phyloP scores from a whole-genome alignment of 2,888 invertebrate genomes.

The Brenthis daphne region DNA sequence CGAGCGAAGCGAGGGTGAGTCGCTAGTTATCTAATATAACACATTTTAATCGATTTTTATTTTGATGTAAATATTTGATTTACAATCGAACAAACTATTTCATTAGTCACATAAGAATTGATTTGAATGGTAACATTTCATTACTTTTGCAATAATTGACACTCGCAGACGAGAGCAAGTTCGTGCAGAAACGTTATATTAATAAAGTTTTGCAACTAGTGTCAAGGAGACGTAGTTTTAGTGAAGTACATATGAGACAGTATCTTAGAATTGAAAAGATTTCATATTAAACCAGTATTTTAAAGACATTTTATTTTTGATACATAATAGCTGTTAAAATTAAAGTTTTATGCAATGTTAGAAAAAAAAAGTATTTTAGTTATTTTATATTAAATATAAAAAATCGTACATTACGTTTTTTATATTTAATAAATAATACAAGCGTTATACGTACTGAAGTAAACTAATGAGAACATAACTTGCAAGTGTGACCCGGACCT shows the following conservation, averaged over 20 bases:
- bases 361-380: too few species aligned
- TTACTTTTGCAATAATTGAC: conserved; percentile 34
- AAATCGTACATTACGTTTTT: too few species aligned
- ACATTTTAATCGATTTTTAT: too few species aligned
- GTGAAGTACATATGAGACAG: conserved; percentile 30
- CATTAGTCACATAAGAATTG: neutral
- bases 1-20: too few species aligned
- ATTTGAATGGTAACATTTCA: conserved; percentile 19
- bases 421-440: too few species aligned
- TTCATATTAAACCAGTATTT: conserved; percentile 24
- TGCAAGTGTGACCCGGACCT: too few species aligned
- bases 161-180: conserved; percentile 32
- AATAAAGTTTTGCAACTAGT: conserved; percentile 53
- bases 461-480: too few species aligned
- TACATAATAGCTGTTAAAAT: too few species aligned
- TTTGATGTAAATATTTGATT: neutral
- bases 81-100: neutral
- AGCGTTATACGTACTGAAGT: too few species aligned
- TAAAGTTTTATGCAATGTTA: too few species aligned
- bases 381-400: too few species aligned
- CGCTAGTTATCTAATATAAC: too few species aligned
- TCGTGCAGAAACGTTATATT: conserved; percentile 46
- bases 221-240: conserved; percentile 32
- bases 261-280: conserved; percentile 33
- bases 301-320: neutral